These are phyloP conservation scores for Helostoma temminkii DNA, from an alignment of 2,797 vertebrate genomes.

Conservation along the genomic window DNA sequence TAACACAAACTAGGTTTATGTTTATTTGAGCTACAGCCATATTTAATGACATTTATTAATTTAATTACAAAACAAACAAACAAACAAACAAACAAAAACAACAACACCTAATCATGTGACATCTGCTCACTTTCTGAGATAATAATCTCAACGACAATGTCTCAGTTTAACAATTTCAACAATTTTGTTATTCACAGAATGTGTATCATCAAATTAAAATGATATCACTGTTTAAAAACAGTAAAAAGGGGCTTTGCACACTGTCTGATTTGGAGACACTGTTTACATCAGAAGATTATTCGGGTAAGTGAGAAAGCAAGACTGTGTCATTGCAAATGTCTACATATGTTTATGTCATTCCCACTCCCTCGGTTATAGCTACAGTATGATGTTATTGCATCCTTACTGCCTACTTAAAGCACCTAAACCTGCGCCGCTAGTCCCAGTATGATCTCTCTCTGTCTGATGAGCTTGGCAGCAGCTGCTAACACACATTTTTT, in stretches of 20 bases:
- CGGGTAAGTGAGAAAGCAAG: conserved; percentile 3
- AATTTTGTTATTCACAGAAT: neutral
- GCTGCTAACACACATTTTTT: conserved; percentile 55
- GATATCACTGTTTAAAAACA: neutral
- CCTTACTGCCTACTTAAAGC: conserved; percentile 19
- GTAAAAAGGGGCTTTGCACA: neutral
- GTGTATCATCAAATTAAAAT: conserved; percentile 16
- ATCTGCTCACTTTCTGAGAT: neutral
- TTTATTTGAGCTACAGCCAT: too few relatives aligned
- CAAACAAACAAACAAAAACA: too few relatives aligned
- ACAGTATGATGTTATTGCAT: conserved; percentile 1
- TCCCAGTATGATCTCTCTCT: conserved; percentile 33
- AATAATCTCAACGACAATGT: neutral
- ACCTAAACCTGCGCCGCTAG: conserved; percentile 36
- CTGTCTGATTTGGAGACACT: conserved; percentile 4
- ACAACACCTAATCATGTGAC: neutral
- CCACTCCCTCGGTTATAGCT: neutral
- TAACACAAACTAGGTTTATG: neutral
- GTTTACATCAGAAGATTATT: neutral
- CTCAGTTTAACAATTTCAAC: neutral
- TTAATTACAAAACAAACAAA: too few relatives aligned
- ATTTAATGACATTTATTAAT: too few relatives aligned
- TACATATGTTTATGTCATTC: conserved; percentile 1
- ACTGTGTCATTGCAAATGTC: conserved; percentile 4
- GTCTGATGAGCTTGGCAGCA: conserved; percentile 64